Percentiles rank a stretch among this genome's conserved stretches.
These are phyloP conservation scores for Hetaerina titia DNA, from an alignment of 2,888 invertebrate genomes.

Conservation along the genomic window DNA sequence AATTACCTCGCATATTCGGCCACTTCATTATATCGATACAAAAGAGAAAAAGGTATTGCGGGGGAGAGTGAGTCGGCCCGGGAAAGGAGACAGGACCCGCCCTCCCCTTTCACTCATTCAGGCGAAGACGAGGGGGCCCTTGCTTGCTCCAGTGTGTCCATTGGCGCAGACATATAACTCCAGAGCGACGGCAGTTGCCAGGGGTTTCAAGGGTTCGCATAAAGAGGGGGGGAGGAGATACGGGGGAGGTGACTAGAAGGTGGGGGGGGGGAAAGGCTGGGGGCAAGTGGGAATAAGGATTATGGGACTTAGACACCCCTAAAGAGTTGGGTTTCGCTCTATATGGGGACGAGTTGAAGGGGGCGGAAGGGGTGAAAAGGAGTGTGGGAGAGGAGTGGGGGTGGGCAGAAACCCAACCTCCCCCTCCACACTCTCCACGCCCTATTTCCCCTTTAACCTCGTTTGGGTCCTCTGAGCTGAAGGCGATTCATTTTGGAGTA, in stretches of 20 bases:
- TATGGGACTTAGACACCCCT: slow-evolving; percentile 61
- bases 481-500: slow-evolving; percentile 63
- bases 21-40: slow-evolving; percentile 65
- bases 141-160: slow-evolving; percentile 10
- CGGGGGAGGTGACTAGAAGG: neutral
- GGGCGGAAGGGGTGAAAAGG: neutral
- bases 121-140: neutral
- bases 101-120: neutral
- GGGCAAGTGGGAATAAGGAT: slow-evolving; percentile 45
- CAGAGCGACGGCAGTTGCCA: slow-evolving; percentile 41
- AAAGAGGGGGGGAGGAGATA: neutral
- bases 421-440: neutral
- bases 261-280: neutral
- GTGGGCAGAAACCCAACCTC: neutral
- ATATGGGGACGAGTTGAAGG: neutral
- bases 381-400: neutral
- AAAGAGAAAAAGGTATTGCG: slow-evolving; percentile 6
- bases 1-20: slow-evolving; percentile 57
- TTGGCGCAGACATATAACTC: slow-evolving; percentile 40
- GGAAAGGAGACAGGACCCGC: neutral
- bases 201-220: slow-evolving; percentile 24
- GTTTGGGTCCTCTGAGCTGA: slow-evolving; percentile 32
- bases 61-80: neutral
- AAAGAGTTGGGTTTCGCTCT: slow-evolving; percentile 53
- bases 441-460: slow-evolving; percentile 49